These are phyloP conservation scores for Dinothrombium tinctorium DNA, from an alignment of 1,140 invertebrate genomes.

Conservation along the genomic window DNA sequence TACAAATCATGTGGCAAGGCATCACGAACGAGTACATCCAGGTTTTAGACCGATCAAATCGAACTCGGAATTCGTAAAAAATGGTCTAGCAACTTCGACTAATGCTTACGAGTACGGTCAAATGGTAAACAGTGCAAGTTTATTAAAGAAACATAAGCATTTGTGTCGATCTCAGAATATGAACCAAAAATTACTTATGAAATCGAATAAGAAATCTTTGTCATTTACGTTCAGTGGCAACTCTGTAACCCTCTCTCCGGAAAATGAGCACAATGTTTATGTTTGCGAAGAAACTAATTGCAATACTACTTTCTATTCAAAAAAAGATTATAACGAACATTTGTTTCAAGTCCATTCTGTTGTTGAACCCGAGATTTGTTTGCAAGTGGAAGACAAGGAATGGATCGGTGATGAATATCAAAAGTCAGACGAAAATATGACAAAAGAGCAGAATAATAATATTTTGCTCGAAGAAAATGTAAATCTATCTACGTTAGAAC, in stretches of 20 bases:
- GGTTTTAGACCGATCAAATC: constrained; percentile 1
- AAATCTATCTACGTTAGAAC: neutral
- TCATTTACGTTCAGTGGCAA: no score
- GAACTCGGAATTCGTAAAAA: neutral
- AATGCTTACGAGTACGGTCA: no score
- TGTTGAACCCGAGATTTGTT: constrained; percentile 1
- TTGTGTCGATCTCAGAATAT: no score
- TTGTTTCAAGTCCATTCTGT: neutral
- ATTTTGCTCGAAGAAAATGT: no score
- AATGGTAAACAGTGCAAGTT: no score
- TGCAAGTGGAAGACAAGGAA: constrained; percentile 1
- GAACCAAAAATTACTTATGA: neutral
- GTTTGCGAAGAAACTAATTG: neutral
- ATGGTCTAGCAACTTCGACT: no score
- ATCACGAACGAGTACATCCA: constrained; percentile 4
- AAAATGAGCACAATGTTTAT: neutral
- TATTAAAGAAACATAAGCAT: no score
- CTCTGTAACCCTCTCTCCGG: neutral
- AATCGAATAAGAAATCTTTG: neutral
- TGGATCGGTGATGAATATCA: neutral
- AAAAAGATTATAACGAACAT: constrained; percentile 1
- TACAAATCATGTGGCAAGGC: constrained; percentile 4
- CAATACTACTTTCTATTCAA: neutral
- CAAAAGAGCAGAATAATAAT: no score
- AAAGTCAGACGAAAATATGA: neutral